These are phyloP conservation scores for Halichoerus grypus DNA, from an alignment of 2,113 vertebrate species.

Conservation along the genomic window DNA sequence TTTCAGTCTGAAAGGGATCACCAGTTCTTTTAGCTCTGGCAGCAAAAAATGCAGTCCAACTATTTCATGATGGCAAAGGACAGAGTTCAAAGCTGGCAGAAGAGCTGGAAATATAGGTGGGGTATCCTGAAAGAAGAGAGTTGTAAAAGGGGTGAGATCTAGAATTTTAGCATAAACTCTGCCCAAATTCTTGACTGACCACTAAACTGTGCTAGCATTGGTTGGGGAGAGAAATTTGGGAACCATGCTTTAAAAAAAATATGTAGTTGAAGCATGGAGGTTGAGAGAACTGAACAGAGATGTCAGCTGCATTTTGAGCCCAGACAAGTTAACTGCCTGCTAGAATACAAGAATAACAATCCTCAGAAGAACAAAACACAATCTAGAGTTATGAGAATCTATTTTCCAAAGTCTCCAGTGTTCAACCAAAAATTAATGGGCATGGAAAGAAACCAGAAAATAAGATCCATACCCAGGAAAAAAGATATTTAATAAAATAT, in stretches of 20 bases:
- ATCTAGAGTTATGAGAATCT: not conserved
- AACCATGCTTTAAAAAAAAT: not conserved
- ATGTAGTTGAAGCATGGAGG: not conserved
- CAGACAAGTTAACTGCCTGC: not conserved
- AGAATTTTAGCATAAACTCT: not conserved
- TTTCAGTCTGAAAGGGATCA: not conserved
- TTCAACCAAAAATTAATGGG: conserved; percentile 9
- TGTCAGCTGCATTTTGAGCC: not conserved
- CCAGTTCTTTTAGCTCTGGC: not conserved
- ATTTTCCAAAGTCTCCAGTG: not conserved
- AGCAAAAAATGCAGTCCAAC: not conserved
- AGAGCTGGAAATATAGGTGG: not conserved
- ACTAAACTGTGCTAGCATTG: not conserved
- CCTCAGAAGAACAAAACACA: not conserved
- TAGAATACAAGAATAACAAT: not conserved
- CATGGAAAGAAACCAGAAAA: not conserved
- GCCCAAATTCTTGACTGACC: not conserved
- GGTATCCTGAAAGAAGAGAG: not conserved
- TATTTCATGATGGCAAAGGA: not conserved
- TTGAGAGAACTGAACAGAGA: not conserved
- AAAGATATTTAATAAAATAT: not conserved
- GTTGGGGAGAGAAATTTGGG: not conserved
- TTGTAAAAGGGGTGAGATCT: not conserved
- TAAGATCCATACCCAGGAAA: not conserved
- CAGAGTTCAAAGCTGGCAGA: not conserved